Conservation (phyloP, 2,113 vertebrate genomes). For the Phodopus roborovskii region DNA sequence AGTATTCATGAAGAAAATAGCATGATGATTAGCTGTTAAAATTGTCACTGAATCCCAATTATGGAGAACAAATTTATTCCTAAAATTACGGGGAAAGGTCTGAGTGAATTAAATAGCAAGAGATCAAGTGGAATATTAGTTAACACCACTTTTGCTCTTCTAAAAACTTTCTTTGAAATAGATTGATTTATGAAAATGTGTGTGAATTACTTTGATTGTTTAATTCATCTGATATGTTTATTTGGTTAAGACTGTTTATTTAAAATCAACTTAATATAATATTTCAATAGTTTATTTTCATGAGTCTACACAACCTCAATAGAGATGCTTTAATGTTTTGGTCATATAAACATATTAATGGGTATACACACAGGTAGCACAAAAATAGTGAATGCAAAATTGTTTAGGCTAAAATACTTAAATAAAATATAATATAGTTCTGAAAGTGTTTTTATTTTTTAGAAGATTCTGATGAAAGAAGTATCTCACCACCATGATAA, state of each 20-base stretch:
- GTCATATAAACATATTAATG: neutral
- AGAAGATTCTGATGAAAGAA: neutral
- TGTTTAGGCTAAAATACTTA: neutral
- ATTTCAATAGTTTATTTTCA: neutral
- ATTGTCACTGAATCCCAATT: neutral
- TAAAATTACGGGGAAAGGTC: neutral
- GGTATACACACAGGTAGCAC: neutral
- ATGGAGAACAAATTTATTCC: slow-evolving; percentile 11
- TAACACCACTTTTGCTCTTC: neutral
- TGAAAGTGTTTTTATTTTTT: neutral
- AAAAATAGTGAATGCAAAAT: neutral
- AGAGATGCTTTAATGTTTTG: neutral
- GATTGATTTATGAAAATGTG: neutral
- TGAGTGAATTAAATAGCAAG: neutral
- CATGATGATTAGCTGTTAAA: neutral
- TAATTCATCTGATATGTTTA: neutral
- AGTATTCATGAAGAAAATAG: neutral
- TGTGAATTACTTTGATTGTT: neutral
- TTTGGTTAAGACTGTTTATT: neutral
- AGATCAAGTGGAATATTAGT: neutral
- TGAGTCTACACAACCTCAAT: neutral
- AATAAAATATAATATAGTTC: neutral
- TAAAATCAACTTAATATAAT: neutral
- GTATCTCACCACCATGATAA: neutral
- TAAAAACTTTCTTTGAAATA: slow-evolving; percentile 2